These are phyloP conservation scores for Morone saxatilis DNA, from an alignment of 2,113 vertebrate species.

Conservation along the genomic window DNA sequence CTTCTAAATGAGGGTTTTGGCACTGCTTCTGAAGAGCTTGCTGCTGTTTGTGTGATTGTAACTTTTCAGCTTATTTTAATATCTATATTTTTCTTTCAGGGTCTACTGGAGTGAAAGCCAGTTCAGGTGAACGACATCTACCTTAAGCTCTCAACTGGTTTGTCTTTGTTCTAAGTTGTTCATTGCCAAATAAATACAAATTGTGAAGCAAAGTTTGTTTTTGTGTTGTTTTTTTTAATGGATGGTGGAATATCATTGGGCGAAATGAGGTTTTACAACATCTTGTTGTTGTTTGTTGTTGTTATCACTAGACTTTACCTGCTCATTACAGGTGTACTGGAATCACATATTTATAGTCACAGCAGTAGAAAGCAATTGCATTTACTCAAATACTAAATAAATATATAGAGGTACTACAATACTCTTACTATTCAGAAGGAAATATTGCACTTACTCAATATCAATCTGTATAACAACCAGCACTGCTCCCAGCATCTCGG, in stretches of 20 bases:
- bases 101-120: neutral
- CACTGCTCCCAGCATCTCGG: too few relatives aligned
- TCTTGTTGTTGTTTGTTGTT: too few relatives aligned
- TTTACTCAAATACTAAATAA: too few relatives aligned
- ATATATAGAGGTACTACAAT: too few relatives aligned
- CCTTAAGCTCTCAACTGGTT: neutral
- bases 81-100: slow-evolving; percentile 36
- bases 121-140: neutral
- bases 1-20: slow-evolving; percentile 76
- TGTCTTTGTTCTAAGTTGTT: neutral
- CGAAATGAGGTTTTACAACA: too few relatives aligned
- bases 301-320: neutral
- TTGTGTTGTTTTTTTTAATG: neutral
- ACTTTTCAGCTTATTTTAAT: neutral
- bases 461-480: too few relatives aligned
- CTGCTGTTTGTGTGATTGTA: neutral
- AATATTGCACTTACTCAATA: too few relatives aligned
- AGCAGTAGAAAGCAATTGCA: too few relatives aligned
- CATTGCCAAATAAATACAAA: slow-evolving; percentile 11
- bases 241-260: neutral
- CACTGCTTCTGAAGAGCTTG: neutral
- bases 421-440: too few relatives aligned
- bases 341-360: too few relatives aligned
- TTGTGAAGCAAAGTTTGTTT: neutral
- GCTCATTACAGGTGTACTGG: neutral